phyloP scores from a whole-genome alignment of 1,140 invertebrate species.

The Drosophila ohnishii region DNA sequence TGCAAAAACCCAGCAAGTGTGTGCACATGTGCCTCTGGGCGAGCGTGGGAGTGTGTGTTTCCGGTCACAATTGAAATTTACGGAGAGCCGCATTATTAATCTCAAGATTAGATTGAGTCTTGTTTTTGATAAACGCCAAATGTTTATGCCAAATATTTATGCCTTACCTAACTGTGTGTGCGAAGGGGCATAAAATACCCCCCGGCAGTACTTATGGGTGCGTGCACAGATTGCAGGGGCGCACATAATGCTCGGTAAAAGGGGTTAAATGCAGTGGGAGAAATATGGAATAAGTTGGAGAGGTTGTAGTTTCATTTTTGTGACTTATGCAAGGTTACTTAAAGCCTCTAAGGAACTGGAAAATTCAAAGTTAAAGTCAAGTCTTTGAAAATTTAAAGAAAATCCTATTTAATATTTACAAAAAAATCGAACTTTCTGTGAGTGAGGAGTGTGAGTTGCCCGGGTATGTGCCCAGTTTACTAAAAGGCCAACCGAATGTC shows the following conservation, averaged over 20 bases:
- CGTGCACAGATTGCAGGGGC: background rate
- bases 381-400: background rate
- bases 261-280: slow-evolving; percentile 1
- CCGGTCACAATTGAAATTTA: slow-evolving; percentile 66
- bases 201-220: slow-evolving; percentile 14
- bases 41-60: slow-evolving; percentile 16
- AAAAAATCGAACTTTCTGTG: background rate
- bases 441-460: background rate
- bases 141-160: slow-evolving; percentile 33
- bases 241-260: background rate
- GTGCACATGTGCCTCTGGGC: background rate
- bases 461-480: slow-evolving; percentile 59
- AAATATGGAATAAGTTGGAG: background rate
- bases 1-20: slow-evolving; percentile 1
- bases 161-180: slow-evolving; percentile 14
- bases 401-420: background rate
- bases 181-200: slow-evolving; percentile 30
- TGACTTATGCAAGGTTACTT: background rate
- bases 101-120: slow-evolving; percentile 74
- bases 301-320: no score
- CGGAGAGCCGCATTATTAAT: slow-evolving; percentile 77
- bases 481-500: slow-evolving; percentile 26
- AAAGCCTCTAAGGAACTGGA: background rate
- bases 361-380: background rate
- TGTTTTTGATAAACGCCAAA: slow-evolving; percentile 56